Base-by-base conservation (phyloP, 2,888 invertebrate species). In the Lordiphosa andalusiaca region DNA sequence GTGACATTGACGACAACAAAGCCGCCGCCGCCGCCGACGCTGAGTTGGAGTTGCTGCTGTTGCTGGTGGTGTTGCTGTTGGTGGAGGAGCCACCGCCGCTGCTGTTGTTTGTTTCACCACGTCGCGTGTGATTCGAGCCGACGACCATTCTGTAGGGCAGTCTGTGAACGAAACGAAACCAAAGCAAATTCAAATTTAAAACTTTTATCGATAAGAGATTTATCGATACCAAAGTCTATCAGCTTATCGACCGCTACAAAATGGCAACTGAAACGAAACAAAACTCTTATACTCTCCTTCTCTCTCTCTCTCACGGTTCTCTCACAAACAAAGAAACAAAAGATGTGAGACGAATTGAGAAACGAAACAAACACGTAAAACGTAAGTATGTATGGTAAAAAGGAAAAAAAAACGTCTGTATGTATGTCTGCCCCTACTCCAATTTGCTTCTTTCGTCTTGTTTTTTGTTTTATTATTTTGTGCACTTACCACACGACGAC, bases 101-200 rank as follows among this genome's bases (percentile, higher is more conserved):
- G 44, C 13, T 59, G 57, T 23, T 67, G 65, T 35, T 63, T 71
- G 69, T 87, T 75, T 89, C 89, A 86, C 87, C 78, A 69, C 87
- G 88, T 66, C 89, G 88, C 73, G 86, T 86, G 64, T 87, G 87
- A 86, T 87, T 88, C 67, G 89, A 89, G 61, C 88, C 89, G 84
- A 89, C 89, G 85, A 89, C 89, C 89, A 89, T 89, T 88, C 74
- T 81, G 83, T 60, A 57, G n/a, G 69, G 71, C 71, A 77, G 64
- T 78, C 85, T 86, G 66, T 1, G 54, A 62, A 2, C 16, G 37
- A 35, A 7, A n/a, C 12, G 12, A 10, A 50, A 10, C 19, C 19
- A 19, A 19, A 4, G 3, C 10, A 35, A 46, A 46, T 10, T 25
- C 25, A 25, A 25, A 25, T 25, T 25, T 6, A 6, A 25, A 6